Base-by-base conservation (phyloP, 64 coral and sea anemone species). In the Platygyra sinensis region DNA sequence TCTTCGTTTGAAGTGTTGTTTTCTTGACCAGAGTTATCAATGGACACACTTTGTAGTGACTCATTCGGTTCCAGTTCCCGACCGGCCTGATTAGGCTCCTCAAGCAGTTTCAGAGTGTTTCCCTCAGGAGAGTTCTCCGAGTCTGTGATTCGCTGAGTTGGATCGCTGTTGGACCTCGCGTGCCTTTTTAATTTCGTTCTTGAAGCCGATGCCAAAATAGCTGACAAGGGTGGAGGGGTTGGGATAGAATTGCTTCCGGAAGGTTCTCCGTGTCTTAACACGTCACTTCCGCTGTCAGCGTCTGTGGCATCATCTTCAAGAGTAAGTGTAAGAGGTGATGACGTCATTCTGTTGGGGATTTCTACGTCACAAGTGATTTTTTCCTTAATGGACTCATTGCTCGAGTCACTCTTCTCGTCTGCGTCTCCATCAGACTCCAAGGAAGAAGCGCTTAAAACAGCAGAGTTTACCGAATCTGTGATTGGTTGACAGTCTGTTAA, bases 121-220 rank as follows among this genome's bases (percentile, higher is more conserved):
- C 14, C 36, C 33, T 50, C 8, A 5, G 4, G 20, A 8, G 36
- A 69, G 32, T 72, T 72, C 63, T 0, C 62, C 2, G 36, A 39
- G n/a, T 51, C 62, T 67, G 62, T 39, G 11, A 72, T 14, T 17
- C 14, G 63, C 33, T 71, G 31, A 39, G 49, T 67, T 36, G n/a
- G 19, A 29, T 72, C 24, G 20, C 36, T 85, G 14, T 12, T 85
- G 22, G 30, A 42, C 14, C 20, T 51, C 17, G 36, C 1, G 27
- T 32, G 63, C 7, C 46, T 85, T 69, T 85, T 85, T 13, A n/a
- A 24, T 63, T 27, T 85, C 38, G 81, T 46, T 52, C 63, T 36
- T 51, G 81, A 85, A 22, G 81, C 81, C 4, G 81, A 85, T 16
- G 62, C 81, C 33, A 85, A 51, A 52, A 85, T 51, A 29, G 22